Evolutionary conservation across 92 coral and sea anemone species (phyloP), one percentile per base, ranked within the genome.

Genomic region (Actinostola sp.): DNA sequence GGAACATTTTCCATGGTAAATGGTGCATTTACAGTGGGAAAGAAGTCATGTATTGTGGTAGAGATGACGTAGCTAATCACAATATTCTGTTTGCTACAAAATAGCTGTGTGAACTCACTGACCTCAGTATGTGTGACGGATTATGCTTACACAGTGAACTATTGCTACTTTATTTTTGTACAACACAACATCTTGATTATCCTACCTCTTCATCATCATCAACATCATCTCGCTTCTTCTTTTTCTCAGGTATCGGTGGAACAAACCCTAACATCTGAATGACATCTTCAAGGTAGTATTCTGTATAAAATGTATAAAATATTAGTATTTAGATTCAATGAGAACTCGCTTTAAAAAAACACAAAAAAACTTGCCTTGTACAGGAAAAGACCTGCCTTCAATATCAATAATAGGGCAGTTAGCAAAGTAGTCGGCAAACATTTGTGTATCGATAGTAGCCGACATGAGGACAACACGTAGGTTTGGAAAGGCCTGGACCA

Each of bases 401-500:
- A 95, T 84, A 73, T 95, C 99, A 52, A 95, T 93, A 61, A 95
- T 80, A 1, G 99, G 99, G 59, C 99, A 95, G 75, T 67, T 83
- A 31, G 89, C 93, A 82, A 95, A 95, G 66, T 95, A 95, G 42
- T 95, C 92, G 2, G 91, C 74, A 72, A 95, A 95, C 99, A 95
- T 95, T 32, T 89, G 89, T 0, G 99, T 95, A 67, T 95, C 99
- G 30, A 95, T 95, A 17, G 99, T 95, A 19, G 99, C 99, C 0
- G 99, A 95, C 99, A 95, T 95, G 59, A 95, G 99, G 19, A 95
- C 76, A 21, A 95, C 85, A 11, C 99, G 84, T 45, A 95, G 83
- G 75, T 95, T 67, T 8, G 99, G 99, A 73, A 82, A 91, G 3
- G 92, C 70, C 60, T 84, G 80, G 44, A 95, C 63, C 99, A 95